These are phyloP conservation scores for Galeopterus variegatus DNA, from an alignment of 2,113 vertebrate genomes.

Conservation along the genomic window DNA sequence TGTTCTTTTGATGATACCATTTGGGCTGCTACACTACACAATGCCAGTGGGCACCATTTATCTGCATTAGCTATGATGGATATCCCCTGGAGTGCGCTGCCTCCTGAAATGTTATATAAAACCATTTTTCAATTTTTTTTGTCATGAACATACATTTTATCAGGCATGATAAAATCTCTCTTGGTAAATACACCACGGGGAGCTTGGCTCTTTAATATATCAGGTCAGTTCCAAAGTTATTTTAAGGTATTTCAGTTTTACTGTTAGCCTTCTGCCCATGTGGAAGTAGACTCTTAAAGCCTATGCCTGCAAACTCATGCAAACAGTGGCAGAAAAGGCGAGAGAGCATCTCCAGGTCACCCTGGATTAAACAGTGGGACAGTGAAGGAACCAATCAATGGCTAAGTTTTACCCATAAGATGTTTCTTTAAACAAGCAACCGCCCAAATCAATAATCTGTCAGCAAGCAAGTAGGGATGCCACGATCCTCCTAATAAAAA, in stretches of 20 bases:
- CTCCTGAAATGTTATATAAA: constrained; percentile 15
- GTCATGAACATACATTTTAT: neutral
- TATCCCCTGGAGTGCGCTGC: neutral
- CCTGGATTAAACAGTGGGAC: neutral
- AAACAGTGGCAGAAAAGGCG: neutral
- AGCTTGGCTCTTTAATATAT: neutral
- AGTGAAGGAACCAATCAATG: neutral
- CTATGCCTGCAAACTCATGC: neutral
- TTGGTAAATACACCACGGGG: neutral
- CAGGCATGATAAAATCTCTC: constrained; percentile 12
- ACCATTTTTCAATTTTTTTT: neutral
- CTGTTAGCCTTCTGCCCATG: neutral
- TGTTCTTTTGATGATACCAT: neutral
- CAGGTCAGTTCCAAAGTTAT: constrained; percentile 31
- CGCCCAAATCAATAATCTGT: neutral
- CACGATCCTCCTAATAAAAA: neutral
- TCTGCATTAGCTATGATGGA: neutral
- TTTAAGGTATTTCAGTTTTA: neutral
- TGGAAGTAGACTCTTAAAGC: neutral
- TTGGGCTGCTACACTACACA: neutral
- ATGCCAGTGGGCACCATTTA: neutral
- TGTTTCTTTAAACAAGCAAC: neutral
- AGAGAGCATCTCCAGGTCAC: neutral
- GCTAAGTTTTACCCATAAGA: neutral
- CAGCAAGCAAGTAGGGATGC: neutral